Evolutionary conservation across 2,797 vertebrate species (phyloP).

Genomic region (Coregonus sp.): DNA sequence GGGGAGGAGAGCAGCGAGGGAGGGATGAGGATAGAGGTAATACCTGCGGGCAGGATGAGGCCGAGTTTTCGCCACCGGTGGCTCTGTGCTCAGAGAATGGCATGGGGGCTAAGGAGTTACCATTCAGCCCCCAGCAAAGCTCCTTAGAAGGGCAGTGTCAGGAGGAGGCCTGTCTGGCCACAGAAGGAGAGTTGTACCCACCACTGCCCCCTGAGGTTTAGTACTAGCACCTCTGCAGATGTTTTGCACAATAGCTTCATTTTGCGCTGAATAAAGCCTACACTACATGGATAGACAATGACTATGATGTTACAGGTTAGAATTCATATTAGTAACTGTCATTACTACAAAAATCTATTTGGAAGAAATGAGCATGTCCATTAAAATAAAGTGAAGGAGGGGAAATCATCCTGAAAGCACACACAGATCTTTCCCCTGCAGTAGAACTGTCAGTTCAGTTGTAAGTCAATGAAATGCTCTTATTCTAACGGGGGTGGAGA

Average conservation of each 20-base stretch:
- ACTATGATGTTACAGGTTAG: slow-evolving; percentile 43
- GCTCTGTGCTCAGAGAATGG: slow-evolving; percentile 58
- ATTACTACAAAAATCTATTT: slow-evolving; percentile 33
- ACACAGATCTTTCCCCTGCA: slow-evolving; percentile 49
- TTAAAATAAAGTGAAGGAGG: slow-evolving; percentile 20
- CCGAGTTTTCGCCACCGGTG: slow-evolving; percentile 60
- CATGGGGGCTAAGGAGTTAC: slow-evolving; percentile 37
- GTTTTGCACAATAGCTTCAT: slow-evolving; percentile 83
- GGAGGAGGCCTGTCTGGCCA: slow-evolving; percentile 50
- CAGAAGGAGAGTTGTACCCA: slow-evolving; percentile 64
- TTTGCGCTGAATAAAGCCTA: slow-evolving; percentile 68
- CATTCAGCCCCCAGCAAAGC: slow-evolving; percentile 45
- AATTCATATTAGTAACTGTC: slow-evolving; percentile 42
- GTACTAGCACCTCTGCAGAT: slow-evolving; percentile 68
- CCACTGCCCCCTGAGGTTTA: slow-evolving; percentile 76
- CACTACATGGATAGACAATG: slow-evolving; percentile 56
- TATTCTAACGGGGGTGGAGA: slow-evolving; percentile 39
- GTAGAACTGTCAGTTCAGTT: slow-evolving; percentile 37
- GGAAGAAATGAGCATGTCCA: slow-evolving; percentile 29
- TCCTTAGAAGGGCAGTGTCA: slow-evolving; percentile 54
- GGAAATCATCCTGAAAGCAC: slow-evolving; percentile 57
- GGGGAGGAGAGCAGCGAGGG: slow-evolving; percentile 38
- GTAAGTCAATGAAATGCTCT: slow-evolving; percentile 28
- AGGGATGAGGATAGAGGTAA: slow-evolving; percentile 53
- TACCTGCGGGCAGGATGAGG: slow-evolving; percentile 58